A percentile compares a stretch with the other conserved stretches of the same genome.
Evolutionary conservation across 2,888 invertebrate species (phyloP).

Genomic region (Ypsolopha sequella): DNA sequence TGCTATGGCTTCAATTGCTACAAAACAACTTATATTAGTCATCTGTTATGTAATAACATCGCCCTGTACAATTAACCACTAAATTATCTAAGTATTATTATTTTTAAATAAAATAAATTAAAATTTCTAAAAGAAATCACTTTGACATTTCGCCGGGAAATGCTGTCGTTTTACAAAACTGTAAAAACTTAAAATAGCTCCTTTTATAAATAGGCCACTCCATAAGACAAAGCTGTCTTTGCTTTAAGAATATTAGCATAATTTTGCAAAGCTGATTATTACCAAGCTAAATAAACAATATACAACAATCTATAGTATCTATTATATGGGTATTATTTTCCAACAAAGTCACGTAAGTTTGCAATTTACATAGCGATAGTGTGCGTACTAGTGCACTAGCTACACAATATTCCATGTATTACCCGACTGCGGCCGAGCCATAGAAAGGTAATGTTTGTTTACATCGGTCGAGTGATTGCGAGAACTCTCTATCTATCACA

Average conservation of each 20-base stretch:
- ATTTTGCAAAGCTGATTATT: neutral
- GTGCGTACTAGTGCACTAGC: too few species aligned
- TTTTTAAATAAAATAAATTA: slow-evolving; percentile 24
- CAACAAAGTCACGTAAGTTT: too few species aligned
- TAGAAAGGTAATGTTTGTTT: too few species aligned
- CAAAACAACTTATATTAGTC: slow-evolving; percentile 11
- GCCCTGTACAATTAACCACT: slow-evolving; percentile 15
- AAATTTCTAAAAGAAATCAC: slow-evolving; percentile 19
- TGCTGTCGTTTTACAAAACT: slow-evolving; percentile 5
- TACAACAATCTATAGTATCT: too few species aligned
- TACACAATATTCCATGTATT: too few species aligned
- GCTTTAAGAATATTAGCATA: neutral
- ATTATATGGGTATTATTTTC: too few species aligned
- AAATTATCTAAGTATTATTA: slow-evolving; percentile 12
- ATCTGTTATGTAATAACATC: slow-evolving; percentile 17
- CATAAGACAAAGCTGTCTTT: neutral
- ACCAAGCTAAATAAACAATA: too few species aligned
- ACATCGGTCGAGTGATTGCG: too few species aligned
- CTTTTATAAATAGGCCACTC: neutral
- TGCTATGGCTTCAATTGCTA: slow-evolving; percentile 17
- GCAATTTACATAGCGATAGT: too few species aligned
- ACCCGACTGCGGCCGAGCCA: too few species aligned
- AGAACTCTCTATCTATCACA: too few species aligned
- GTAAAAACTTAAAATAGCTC: neutral
- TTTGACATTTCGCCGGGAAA: slow-evolving; percentile 25